Percentiles rank a stretch among this genome's conserved stretches.
These are phyloP conservation scores for Albula goreensis DNA, from an alignment of 2,113 vertebrate genomes.

Conservation along the genomic window DNA sequence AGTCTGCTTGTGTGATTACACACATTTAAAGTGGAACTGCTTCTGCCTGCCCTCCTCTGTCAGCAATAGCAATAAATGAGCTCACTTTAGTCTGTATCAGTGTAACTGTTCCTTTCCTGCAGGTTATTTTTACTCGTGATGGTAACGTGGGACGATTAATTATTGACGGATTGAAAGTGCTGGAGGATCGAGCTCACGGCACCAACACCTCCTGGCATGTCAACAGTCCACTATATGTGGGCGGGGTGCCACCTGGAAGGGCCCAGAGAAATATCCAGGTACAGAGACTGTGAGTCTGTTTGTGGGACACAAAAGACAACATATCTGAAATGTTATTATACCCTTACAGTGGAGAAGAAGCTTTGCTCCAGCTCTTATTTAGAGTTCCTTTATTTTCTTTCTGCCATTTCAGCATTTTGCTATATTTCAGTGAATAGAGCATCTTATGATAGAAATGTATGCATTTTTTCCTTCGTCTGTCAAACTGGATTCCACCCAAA, in stretches of 20 bases:
- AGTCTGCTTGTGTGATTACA: background rate
- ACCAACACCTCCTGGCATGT: slow-evolving; percentile 69
- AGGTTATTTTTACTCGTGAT: slow-evolving; percentile 83
- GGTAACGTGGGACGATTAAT: slow-evolving; percentile 78
- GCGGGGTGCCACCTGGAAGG: slow-evolving; percentile 83
- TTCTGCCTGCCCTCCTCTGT: background rate
- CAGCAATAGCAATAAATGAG: background rate
- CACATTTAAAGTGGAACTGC: slow-evolving; percentile 1
- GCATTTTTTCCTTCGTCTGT: too few relatives aligned
- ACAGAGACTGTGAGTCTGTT: slow-evolving; percentile 25
- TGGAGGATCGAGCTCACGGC: slow-evolving; percentile 71
- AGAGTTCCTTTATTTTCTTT: too few relatives aligned
- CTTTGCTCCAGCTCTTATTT: too few relatives aligned
- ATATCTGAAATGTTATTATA: too few relatives aligned
- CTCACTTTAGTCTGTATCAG: background rate
- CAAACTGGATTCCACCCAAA: background rate
- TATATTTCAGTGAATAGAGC: too few relatives aligned
- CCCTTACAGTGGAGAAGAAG: too few relatives aligned
- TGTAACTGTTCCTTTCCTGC: slow-evolving; percentile 15
- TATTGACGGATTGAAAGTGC: slow-evolving; percentile 79
- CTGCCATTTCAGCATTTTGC: too few relatives aligned
- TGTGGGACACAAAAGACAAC: too few relatives aligned
- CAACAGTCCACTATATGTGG: slow-evolving; percentile 79
- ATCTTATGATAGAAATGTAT: too few relatives aligned
- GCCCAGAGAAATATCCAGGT: slow-evolving; percentile 88